Evolutionary conservation across 1,140 invertebrate genomes (phyloP).

Genomic region (Diorhabda carinulata): DNA sequence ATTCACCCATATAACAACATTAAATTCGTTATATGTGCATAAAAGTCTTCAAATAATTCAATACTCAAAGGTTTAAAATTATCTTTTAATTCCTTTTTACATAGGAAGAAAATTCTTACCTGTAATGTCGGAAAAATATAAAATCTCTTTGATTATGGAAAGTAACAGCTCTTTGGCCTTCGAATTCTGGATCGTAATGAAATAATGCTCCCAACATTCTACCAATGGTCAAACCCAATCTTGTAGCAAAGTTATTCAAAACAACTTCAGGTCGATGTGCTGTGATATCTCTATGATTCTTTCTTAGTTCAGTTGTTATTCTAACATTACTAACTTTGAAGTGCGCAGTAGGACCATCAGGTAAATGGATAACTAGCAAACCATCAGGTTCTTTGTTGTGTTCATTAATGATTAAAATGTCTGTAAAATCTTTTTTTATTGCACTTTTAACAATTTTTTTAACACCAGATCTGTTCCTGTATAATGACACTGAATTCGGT

Average conservation of each 20-base stretch:
- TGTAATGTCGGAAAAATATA: slow-evolving; percentile 97
- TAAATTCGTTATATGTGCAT: too few species aligned
- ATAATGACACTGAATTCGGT: slow-evolving; percentile 80
- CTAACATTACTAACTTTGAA: slow-evolving; percentile 79
- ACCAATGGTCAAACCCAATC: slow-evolving; percentile 83
- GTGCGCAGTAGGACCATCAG: slow-evolving; percentile 91
- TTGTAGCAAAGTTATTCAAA: slow-evolving; percentile 93
- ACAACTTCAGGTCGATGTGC: slow-evolving; percentile 91
- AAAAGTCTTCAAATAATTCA: too few species aligned
- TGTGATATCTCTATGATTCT: slow-evolving; percentile 74
- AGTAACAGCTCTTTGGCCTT: slow-evolving; percentile 87
- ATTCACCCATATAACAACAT: too few species aligned
- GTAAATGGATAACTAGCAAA: slow-evolving; percentile 87
- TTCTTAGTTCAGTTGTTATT: slow-evolving; percentile 73
- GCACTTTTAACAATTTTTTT: slow-evolving; percentile 90
- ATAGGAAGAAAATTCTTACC: slow-evolving; percentile 55
- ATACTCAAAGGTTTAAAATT: too few species aligned
- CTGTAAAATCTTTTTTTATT: slow-evolving; percentile 73
- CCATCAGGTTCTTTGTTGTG: slow-evolving; percentile 89
- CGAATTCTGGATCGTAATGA: slow-evolving; percentile 93
- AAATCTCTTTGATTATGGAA: slow-evolving; percentile 99
- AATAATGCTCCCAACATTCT: slow-evolving; percentile 95
- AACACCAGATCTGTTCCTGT: slow-evolving; percentile 78
- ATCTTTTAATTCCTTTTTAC: slow-evolving; percentile 1
- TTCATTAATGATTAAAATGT: slow-evolving; percentile 92